phyloP scores from a whole-genome alignment of 2,797 vertebrate genomes.

The Pangasius sanitwongsei region DNA sequence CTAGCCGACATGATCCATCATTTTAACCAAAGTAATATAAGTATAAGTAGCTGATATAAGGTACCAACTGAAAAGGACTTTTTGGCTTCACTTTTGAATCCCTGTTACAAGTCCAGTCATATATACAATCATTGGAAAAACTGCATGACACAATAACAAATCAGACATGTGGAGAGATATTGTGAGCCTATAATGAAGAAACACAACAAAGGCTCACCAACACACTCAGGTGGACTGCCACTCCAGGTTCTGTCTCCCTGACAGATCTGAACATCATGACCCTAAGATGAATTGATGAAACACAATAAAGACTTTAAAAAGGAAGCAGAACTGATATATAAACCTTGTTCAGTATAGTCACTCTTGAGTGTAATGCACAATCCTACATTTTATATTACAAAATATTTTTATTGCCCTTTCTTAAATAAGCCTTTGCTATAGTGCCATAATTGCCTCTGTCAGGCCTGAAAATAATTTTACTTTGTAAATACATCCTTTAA shows the following conservation, averaged over 20 bases:
- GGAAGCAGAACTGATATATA: neutral
- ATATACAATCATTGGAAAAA: neutral
- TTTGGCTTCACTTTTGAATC: neutral
- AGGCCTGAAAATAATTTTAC: neutral
- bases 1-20: neutral
- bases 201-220: conserved; percentile 76
- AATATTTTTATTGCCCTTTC: neutral
- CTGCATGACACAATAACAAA: neutral
- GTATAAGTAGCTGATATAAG: neutral
- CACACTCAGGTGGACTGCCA: conserved; percentile 80
- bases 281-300: conserved; percentile 70
- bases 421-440: neutral
- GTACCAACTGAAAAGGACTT: neutral
- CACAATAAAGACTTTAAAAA: neutral
- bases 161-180: neutral
- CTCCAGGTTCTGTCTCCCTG: conserved; percentile 86
- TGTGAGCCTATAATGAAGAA: neutral
- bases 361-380: neutral
- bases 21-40: neutral
- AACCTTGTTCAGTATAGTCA: neutral
- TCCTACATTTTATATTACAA: neutral
- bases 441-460: neutral
- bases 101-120: neutral
- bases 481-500: neutral
- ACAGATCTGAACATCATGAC: conserved; percentile 82